phyloP scores from a whole-genome alignment of 1,140 invertebrate genomes.

The Drosophila tropicalis region DNA sequence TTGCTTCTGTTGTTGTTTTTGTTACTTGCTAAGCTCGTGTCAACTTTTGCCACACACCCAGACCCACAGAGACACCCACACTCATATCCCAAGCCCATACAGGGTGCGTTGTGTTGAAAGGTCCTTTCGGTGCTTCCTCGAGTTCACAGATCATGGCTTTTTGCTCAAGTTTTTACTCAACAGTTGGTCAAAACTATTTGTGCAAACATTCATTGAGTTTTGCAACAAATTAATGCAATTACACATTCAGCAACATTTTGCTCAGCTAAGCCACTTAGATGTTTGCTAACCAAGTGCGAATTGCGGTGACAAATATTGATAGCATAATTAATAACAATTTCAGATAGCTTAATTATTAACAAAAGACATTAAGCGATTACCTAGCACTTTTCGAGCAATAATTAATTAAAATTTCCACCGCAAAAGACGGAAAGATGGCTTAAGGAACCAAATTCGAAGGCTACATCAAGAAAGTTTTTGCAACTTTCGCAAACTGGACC shows the following conservation, averaged over 20 bases:
- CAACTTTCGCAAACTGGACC: slow-evolving; percentile 15
- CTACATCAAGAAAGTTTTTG: slow-evolving; percentile 28
- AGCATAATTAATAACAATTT: slow-evolving; percentile 66
- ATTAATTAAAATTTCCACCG: slow-evolving; percentile 62
- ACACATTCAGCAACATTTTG: slow-evolving; percentile 27
- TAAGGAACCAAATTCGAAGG: not conserved
- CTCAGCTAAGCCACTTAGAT: slow-evolving; percentile 26
- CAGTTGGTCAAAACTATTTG: slow-evolving; percentile 54
- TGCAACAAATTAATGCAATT: slow-evolving; percentile 73
- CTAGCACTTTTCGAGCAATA: slow-evolving; percentile 43
- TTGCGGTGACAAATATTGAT: slow-evolving; percentile 64
- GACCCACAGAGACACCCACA: not conserved
- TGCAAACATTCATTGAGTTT: slow-evolving; percentile 8
- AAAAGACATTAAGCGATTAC: slow-evolving; percentile 45
- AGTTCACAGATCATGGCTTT: slow-evolving; percentile 42
- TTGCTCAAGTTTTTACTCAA: slow-evolving; percentile 49
- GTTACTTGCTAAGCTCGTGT: slow-evolving; percentile 44
- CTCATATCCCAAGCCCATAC: not conserved
- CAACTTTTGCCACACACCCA: slow-evolving; percentile 29
- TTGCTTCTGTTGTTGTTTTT: slow-evolving; percentile 36
- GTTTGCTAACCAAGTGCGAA: slow-evolving; percentile 45
- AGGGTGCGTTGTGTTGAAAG: slow-evolving; percentile 26
- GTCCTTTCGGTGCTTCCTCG: slow-evolving; percentile 37
- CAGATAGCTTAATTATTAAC: slow-evolving; percentile 69
- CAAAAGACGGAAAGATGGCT: not conserved